Base-by-base conservation (phyloP, 1,140 invertebrate species). In the Aphaenogaster rudis region DNA sequence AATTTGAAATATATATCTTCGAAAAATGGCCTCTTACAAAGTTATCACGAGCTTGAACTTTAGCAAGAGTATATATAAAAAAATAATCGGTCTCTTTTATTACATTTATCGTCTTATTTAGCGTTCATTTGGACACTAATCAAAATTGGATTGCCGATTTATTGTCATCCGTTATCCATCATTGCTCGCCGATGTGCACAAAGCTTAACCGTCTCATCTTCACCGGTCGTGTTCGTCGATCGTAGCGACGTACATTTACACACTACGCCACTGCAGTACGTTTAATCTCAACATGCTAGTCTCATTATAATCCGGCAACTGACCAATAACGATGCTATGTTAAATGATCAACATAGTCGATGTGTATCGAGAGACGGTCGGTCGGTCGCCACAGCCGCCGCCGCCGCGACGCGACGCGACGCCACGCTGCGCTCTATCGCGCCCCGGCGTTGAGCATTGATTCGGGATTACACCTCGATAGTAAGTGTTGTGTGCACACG, bases 281-380 rank as follows among this genome's bases (percentile, higher is more conserved):
- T 85, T 90, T 90, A 90, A 90, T 90, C 88, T 76, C 86, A 45
- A 88, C 76, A 76, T 71, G 86, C 61, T 64, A 61, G 57, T 15
- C 80, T 88, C 86, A 90, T 90, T 90, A 90, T 90, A 88, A 90
- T 86, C 86, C 88, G 39, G 61, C 52, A 61, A 72, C 57, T 90
- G 86, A 76, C 89, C 86, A 86, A 81, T 90, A 90, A 90, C 66
- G 74, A 88, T 42, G 84, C 63, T 59, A 45, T 45, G 72, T 90
- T 90, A 88, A 90, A 90, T 88, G 88, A 88, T 76, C 86, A 88
- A 77, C 79, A 28, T 28, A 28, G 80, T 80, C 84, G 21, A 39
- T 61, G 80, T 63, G 15, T 17, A 76, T 84, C 69, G 80, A 84
- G 69, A 82, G 21, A 81, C n/a, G 42, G 7, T 48, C 39, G 39